phyloP scores from a whole-genome alignment of 2,113 vertebrate species.

The Peromyscus maniculatus region DNA sequence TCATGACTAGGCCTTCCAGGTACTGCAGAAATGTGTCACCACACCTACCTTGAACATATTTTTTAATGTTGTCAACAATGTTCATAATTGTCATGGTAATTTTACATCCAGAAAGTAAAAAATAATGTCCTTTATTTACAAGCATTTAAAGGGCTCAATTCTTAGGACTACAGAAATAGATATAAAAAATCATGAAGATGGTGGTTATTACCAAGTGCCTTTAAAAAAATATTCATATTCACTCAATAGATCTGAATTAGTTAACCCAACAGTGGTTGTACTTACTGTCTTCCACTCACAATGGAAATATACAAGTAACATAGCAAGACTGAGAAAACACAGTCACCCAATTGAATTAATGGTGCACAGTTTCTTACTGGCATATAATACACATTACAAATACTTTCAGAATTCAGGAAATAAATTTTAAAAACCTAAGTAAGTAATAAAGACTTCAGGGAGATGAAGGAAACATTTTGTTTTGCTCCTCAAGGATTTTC shows the following conservation, averaged over 20 bases:
- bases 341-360: background rate
- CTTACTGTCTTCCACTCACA: background rate
- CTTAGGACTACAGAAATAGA: constrained; percentile 2
- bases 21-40: background rate
- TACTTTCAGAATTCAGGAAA: background rate
- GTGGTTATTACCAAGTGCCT: background rate
- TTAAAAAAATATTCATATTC: background rate
- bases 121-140: background rate
- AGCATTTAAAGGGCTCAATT: constrained; percentile 14
- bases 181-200: background rate
- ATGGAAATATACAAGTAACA: background rate
- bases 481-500: background rate
- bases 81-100: background rate
- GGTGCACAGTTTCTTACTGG: background rate
- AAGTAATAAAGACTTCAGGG: background rate
- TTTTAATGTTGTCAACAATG: background rate
- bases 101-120: constrained; percentile 27
- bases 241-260: background rate
- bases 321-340: background rate
- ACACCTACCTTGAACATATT: background rate
- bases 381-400: background rate
- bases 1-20: background rate
- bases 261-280: background rate
- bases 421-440: background rate
- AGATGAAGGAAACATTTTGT: background rate